These are phyloP conservation scores for Trachelus tabidus DNA, from an alignment of 2,888 invertebrate species.

Conservation along the genomic window DNA sequence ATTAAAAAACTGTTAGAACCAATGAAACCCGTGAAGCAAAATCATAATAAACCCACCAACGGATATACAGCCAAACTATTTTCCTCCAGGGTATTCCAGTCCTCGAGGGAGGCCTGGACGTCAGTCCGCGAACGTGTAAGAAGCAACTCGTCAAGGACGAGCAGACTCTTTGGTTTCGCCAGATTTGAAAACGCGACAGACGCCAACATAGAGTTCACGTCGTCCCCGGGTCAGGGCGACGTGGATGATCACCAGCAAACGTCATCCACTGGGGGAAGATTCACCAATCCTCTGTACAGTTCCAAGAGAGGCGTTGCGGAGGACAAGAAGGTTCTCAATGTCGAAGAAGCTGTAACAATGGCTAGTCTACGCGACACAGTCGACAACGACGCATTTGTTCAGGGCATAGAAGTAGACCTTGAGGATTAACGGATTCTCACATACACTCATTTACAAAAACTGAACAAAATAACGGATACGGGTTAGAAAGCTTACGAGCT, in stretches of 20 bases:
- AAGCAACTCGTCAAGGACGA: constrained; percentile 26
- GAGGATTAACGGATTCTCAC: constrained; percentile 18
- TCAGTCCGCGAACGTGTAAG: constrained; percentile 34
- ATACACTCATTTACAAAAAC: not conserved
- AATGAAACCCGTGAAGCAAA: not conserved
- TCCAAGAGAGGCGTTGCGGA: constrained; percentile 39
- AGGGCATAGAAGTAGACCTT: constrained; percentile 42
- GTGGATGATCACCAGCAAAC: constrained; percentile 17
- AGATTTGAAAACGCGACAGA: constrained; percentile 60
- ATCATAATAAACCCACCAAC: not conserved
- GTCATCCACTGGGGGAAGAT: constrained; percentile 41
- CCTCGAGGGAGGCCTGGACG: constrained; percentile 40
- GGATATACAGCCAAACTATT: not conserved
- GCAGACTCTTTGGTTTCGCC: constrained; percentile 54
- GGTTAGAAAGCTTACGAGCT: not conserved
- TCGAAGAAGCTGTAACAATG: constrained; percentile 44
- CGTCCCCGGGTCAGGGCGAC: not conserved
- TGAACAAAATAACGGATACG: not conserved
- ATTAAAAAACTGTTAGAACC: not conserved
- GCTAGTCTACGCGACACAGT: constrained; percentile 37
- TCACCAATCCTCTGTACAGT: constrained; percentile 59
- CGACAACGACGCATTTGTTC: constrained; percentile 29
- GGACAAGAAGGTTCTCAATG: constrained; percentile 25
- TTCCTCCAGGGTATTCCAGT: constrained; percentile 39
- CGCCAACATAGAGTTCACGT: constrained; percentile 51